These are phyloP conservation scores for Chaunax sp. DNA, from an alignment of 2,797 vertebrate genomes.

Conservation along the genomic window DNA sequence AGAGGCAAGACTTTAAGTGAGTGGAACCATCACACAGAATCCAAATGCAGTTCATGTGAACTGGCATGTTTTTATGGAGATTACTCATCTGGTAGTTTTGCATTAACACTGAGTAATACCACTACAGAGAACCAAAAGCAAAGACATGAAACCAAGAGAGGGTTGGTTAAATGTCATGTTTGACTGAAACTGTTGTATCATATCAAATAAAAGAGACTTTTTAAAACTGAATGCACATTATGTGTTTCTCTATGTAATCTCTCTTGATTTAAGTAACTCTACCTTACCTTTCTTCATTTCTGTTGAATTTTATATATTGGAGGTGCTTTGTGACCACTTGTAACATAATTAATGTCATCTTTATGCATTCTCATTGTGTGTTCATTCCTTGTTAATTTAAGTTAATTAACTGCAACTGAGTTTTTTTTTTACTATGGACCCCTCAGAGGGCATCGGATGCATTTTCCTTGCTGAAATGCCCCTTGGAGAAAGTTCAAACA, in stretches of 20 bases:
- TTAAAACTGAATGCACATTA: slow-evolving; percentile 51
- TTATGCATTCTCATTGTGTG: no score
- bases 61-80: slow-evolving; percentile 50
- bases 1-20: slow-evolving; percentile 22
- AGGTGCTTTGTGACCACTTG: not conserved
- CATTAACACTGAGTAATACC: slow-evolving; percentile 78
- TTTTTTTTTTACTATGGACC: not conserved
- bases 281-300: not conserved
- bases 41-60: slow-evolving; percentile 49
- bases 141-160: slow-evolving; percentile 51
- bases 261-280: not conserved
- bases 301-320: not conserved
- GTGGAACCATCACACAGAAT: slow-evolving; percentile 28
- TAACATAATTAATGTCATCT: not conserved
- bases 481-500: slow-evolving; percentile 73
- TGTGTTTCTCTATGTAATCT: slow-evolving; percentile 6
- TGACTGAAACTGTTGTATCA: slow-evolving; percentile 82
- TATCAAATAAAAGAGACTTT: slow-evolving; percentile 84
- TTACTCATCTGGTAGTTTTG: slow-evolving; percentile 67
- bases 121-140: slow-evolving; percentile 65
- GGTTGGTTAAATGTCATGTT: slow-evolving; percentile 66
- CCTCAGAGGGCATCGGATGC: slow-evolving; percentile 15
- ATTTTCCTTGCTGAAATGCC: slow-evolving; percentile 54
- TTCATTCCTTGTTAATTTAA: no score
- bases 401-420: not conserved